Percentiles rank a stretch among this genome's conserved stretches.
These are phyloP conservation scores for Pogoniulus pusillus DNA, from an alignment of 2,797 vertebrate genomes.

Conservation along the genomic window DNA sequence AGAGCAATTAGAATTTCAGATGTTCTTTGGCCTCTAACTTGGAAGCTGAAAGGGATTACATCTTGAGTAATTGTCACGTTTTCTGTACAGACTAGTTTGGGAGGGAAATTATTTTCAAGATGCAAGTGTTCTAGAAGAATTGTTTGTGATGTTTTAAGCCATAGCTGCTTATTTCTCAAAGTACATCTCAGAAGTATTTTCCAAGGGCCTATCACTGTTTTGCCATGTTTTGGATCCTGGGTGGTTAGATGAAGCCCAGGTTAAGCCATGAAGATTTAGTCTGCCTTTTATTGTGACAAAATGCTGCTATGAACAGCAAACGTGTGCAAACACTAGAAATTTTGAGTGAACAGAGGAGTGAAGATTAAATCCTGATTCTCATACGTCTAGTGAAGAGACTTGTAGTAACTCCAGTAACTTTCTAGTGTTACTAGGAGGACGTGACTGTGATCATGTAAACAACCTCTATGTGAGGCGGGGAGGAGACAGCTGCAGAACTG, in stretches of 20 bases:
- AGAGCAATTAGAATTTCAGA: neutral
- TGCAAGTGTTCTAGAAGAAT: neutral
- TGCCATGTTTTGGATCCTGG: neutral
- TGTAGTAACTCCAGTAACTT: neutral
- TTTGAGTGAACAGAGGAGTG: neutral
- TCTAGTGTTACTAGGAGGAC: neutral
- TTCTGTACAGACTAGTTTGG: neutral
- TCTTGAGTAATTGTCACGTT: neutral
- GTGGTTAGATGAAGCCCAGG: neutral
- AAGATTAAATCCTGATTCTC: neutral
- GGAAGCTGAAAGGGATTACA: neutral
- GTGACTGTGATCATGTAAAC: neutral
- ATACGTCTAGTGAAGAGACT: neutral
- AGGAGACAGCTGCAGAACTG: neutral
- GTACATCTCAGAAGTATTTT: neutral
- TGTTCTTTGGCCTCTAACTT: neutral
- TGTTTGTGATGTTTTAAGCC: neutral
- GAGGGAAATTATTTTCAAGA: neutral
- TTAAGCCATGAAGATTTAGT: neutral
- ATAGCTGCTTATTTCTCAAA: neutral
- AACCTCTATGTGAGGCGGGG: neutral
- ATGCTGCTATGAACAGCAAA: no score
- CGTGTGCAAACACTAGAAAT: neutral
- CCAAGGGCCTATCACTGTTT: neutral
- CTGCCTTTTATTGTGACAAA: neutral